Percentiles rank a stretch among this genome's conserved stretches.
Conservation (phyloP, 2,113 vertebrate genomes). For the Nycticebus coucang region DNA sequence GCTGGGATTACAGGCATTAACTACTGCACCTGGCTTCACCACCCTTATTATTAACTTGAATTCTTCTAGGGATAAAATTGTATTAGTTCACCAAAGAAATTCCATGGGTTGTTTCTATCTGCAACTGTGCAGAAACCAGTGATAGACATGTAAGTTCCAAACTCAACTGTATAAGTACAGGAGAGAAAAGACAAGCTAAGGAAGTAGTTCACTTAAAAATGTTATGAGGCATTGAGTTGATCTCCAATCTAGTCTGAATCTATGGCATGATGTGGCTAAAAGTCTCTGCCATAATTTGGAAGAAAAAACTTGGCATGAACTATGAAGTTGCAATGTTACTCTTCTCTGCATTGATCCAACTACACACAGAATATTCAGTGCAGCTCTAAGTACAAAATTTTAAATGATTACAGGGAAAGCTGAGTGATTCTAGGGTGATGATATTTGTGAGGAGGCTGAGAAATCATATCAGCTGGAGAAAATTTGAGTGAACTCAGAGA, state of each 20-base stretch:
- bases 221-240: background rate
- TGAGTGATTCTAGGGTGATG: background rate
- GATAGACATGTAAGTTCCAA: background rate
- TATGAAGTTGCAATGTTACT: background rate
- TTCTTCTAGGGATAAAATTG: background rate
- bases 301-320: background rate
- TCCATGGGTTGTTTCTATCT: background rate
- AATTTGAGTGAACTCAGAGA: background rate
- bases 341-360: background rate
- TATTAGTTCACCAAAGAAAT: background rate
- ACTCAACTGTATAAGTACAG: background rate
- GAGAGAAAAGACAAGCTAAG: background rate
- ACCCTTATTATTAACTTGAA: background rate
- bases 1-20: too few species aligned
- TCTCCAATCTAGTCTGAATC: background rate
- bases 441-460: background rate
- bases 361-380: background rate
- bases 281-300: background rate
- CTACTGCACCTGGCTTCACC: background rate
- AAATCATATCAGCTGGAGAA: background rate
- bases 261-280: background rate
- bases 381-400: background rate
- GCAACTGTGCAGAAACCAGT: background rate
- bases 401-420: background rate
- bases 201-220: background rate